Conservation (phyloP, 2,888 invertebrate genomes). For the Deilephila porcellus region DNA sequence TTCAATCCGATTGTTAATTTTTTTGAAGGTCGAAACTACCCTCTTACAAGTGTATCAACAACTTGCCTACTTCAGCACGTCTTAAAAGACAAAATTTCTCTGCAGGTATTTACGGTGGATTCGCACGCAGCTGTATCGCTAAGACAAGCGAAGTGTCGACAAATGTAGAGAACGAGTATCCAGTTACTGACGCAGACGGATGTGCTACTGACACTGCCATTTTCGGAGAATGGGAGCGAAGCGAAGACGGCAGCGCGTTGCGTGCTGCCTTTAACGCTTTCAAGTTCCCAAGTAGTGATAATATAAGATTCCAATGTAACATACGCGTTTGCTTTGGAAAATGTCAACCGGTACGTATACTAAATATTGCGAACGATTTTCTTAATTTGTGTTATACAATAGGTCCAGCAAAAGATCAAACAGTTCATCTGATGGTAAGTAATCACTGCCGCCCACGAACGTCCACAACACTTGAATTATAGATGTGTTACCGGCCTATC, state of each 20-base stretch:
- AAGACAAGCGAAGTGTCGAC: conserved; percentile 93
- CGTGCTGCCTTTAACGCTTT: conserved; percentile 96
- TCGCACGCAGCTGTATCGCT: conserved; percentile 96
- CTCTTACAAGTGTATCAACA: background rate
- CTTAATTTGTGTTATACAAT: background rate
- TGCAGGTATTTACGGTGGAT: conserved; percentile 95
- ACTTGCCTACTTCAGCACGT: background rate
- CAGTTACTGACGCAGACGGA: conserved; percentile 96
- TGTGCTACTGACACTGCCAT: conserved; percentile 96
- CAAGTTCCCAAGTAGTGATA: conserved; percentile 97
- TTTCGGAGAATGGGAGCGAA: conserved; percentile 97
- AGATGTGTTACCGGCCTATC: no score
- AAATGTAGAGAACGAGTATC: conserved; percentile 94
- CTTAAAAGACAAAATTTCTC: conserved; percentile 17
- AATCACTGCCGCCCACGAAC: no score
- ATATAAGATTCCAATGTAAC: conserved; percentile 97
- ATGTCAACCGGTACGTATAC: conserved; percentile 93
- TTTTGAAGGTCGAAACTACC: background rate
- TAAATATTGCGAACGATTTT: background rate
- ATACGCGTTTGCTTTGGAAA: conserved; percentile 97
- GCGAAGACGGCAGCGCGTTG: conserved; percentile 92
- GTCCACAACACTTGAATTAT: no score
- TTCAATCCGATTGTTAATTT: background rate
- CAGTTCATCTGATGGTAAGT: no score
- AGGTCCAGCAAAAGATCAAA: no score